Evolutionary conservation across 2,888 invertebrate genomes (phyloP), one percentile per base, ranked within the genome.

Genomic region (Cordilura impudica): DNA sequence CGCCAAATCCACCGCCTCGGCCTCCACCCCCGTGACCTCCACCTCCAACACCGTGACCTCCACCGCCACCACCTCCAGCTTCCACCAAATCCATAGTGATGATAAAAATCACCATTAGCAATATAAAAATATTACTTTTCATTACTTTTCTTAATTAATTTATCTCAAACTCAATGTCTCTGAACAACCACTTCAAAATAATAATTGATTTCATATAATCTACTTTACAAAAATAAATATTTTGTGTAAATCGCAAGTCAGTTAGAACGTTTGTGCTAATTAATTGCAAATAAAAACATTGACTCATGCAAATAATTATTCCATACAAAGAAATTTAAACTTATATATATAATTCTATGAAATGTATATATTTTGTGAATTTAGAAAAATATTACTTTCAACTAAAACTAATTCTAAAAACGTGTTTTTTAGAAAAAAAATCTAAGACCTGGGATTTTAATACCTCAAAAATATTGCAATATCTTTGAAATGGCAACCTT

Each of bases 181-280:
- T n/a, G 26, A 49, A 26, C 23, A 10, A n/a, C 14, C 8, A 58
- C 18, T 58, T 26, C 26, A 23, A 19, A 49, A 35, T 39, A 39
- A 14, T 39, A 69, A 69, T 58, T 69, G 39, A 0, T 51, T 47
- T 61, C 6, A 12, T 31, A n/a, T 18, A 45, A 2, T 69, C 4
- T 4, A 23, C 21, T 35, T 58, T 23, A 14, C 35, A 35, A 58
- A 54, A 49, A 14, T 58, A 16, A 69, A 69, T 67, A 56, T 67
- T 56, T 56, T 56, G 67, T 67, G 56, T 45, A 56, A 56, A 69
- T 35, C 35, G 14, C 3, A 8, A 2, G 23, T 19, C 51, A 71
- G 61, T 71, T 71, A 61, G 71, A 71, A 53, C 31, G 16, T 16
- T 61, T 21, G 10, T 29, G 39, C 61, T 71, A 71, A 71, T 71